Percentiles rank a stretch among this genome's conserved stretches.
Evolutionary conservation across 1,140 invertebrate species (phyloP).

Genomic region (Trachymyrmex septentrionalis): DNA sequence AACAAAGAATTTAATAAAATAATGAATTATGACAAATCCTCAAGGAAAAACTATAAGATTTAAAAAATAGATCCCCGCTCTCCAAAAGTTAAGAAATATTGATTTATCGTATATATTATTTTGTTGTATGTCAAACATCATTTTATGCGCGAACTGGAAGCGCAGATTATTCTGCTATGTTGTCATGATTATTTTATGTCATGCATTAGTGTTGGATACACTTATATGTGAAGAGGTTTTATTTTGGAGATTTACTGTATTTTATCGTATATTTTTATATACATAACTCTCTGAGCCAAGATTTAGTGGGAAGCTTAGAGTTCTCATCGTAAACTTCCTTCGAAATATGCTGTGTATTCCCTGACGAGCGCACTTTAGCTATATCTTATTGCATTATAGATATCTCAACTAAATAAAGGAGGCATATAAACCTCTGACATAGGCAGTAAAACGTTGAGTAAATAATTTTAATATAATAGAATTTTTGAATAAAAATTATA

Average conservation of each 20-base stretch:
- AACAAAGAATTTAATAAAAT: too few species aligned
- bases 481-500: neutral
- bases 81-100: neutral
- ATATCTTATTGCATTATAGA: slow-evolving; percentile 1
- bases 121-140: neutral
- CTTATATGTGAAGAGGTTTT: slow-evolving; percentile 14
- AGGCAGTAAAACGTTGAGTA: neutral
- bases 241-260: slow-evolving; percentile 18
- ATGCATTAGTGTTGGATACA: neutral
- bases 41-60: too few species aligned
- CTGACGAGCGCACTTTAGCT: slow-evolving; percentile 11
- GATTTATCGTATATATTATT: neutral
- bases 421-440: neutral
- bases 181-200: slow-evolving; percentile 40
- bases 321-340: slow-evolving; percentile 34
- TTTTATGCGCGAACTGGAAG: neutral
- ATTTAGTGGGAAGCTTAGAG: slow-evolving; percentile 45
- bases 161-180: neutral
- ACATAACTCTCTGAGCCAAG: neutral
- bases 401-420: slow-evolving; percentile 20
- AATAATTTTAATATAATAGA: neutral
- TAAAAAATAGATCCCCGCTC: too few species aligned
- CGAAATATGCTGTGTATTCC: slow-evolving; percentile 9
- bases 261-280: neutral
- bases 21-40: too few species aligned